phyloP scores from a whole-genome alignment of 2,888 invertebrate genomes.

The Cephalotes varians region DNA sequence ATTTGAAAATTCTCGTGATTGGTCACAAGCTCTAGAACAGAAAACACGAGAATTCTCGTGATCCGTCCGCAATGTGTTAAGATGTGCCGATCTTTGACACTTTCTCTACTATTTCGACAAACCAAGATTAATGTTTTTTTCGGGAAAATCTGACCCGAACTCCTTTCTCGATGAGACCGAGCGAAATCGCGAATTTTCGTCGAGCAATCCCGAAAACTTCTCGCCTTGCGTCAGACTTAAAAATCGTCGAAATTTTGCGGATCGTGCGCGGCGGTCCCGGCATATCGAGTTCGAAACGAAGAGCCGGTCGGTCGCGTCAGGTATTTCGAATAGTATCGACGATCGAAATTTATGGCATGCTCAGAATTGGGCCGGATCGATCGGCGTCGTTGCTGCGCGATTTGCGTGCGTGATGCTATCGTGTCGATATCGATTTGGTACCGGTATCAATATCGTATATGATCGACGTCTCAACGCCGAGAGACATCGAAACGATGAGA shows the following conservation, averaged over 20 bases:
- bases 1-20: too few relatives aligned
- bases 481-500: constrained; percentile 6
- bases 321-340: constrained; percentile 38
- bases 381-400: not conserved
- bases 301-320: not conserved
- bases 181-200: not conserved
- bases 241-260: constrained; percentile 31
- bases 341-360: constrained; percentile 49
- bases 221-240: not conserved
- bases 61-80: too few relatives aligned
- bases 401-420: not conserved
- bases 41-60: too few relatives aligned
- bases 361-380: constrained; percentile 50
- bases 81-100: not conserved
- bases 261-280: not conserved
- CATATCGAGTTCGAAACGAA: constrained; percentile 39
- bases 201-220: not conserved
- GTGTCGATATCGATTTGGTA: not conserved
- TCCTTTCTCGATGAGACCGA: not conserved
- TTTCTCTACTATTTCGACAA: not conserved
- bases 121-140: not conserved
- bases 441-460: not conserved
- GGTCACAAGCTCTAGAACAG: too few relatives aligned
- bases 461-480: not conserved
- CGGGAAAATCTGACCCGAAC: not conserved